Conservation (phyloP, 2,888 invertebrate species). For the Apamea sordens region DNA sequence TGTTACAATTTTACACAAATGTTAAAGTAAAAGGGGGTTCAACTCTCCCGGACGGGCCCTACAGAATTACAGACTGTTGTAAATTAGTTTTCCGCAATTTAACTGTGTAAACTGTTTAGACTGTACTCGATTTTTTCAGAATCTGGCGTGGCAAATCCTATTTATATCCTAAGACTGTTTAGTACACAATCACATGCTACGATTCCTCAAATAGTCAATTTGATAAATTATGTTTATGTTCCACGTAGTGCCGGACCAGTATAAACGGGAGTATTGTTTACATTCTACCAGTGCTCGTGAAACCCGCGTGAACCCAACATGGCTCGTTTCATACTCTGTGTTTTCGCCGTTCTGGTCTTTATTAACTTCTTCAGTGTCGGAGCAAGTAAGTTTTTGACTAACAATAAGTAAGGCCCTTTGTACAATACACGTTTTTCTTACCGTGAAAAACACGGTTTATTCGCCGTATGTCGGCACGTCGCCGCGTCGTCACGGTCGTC, state of each 20-base stretch:
- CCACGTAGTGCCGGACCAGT: background rate
- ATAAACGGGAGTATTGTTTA: constrained; percentile 3
- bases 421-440: background rate
- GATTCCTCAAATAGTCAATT: background rate
- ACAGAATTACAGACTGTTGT: background rate
- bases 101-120: background rate
- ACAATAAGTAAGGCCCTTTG: background rate
- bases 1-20: background rate
- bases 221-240: background rate
- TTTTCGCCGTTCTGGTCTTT: constrained; percentile 11
- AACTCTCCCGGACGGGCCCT: background rate
- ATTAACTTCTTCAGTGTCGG: constrained; percentile 14
- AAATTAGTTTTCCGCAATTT: background rate
- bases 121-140: background rate
- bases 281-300: constrained; percentile 7
- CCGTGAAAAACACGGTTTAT: background rate
- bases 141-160: background rate
- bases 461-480: background rate
- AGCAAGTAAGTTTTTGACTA: constrained; percentile 28
- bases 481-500: too few relatives aligned
- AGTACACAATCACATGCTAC: background rate
- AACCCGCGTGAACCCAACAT: constrained; percentile 14
- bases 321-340: constrained; percentile 23
- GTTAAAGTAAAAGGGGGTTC: background rate
- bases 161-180: background rate